These are phyloP conservation scores for Drosophila subpulchrella DNA, from an alignment of 1,140 invertebrate species.

Conservation along the genomic window DNA sequence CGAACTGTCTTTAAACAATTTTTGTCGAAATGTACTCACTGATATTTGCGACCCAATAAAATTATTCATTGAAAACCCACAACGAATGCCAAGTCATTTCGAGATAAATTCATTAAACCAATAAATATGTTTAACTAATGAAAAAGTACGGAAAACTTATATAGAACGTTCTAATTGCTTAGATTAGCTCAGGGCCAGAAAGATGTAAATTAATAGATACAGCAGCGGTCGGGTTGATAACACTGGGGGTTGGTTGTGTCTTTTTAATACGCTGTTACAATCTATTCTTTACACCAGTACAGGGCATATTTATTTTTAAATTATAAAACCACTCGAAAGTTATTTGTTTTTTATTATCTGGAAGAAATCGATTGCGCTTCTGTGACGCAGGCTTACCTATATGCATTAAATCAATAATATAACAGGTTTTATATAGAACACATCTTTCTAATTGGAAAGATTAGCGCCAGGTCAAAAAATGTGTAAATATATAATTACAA, in stretches of 20 bases:
- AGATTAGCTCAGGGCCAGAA: conserved; percentile 44
- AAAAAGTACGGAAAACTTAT: conserved; percentile 4
- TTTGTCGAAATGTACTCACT: conserved; percentile 78
- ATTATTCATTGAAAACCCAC: conserved; percentile 64
- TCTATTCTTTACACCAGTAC: too few relatives aligned
- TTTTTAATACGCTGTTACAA: not conserved
- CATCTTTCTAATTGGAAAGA: conserved; percentile 6
- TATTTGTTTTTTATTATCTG: conserved; percentile 7
- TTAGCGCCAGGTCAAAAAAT: conserved; percentile 5
- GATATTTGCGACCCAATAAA: conserved; percentile 80
- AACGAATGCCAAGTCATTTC: conserved; percentile 30
- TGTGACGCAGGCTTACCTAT: conserved; percentile 4
- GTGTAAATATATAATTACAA: not conserved
- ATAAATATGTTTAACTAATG: conserved; percentile 11
- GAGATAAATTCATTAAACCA: conserved; percentile 26
- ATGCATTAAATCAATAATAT: not conserved
- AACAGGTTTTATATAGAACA: conserved; percentile 1
- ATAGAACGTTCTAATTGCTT: conserved; percentile 34
- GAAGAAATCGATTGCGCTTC: conserved; percentile 7
- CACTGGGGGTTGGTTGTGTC: not conserved
- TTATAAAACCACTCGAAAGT: not conserved
- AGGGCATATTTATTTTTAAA: not conserved
- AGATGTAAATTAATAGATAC: conserved; percentile 36
- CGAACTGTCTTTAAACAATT: conserved; percentile 61
- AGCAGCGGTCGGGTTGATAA: not conserved